Evolutionary conservation across 2,888 invertebrate species (phyloP).

Genomic region (Palloptera scutellata): DNA sequence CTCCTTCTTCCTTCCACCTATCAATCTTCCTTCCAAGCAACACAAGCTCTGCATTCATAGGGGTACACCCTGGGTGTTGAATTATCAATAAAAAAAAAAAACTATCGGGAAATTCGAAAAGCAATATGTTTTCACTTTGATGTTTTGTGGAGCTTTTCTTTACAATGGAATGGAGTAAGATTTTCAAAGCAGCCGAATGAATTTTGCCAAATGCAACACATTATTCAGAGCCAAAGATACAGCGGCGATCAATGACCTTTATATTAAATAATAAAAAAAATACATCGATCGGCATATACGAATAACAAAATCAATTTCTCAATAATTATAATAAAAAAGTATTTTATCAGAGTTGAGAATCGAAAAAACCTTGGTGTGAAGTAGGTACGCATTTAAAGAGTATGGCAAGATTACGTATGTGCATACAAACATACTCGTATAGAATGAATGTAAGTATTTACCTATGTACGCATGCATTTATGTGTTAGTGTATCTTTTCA

Average conservation of each 20-base stretch:
- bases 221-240: not conserved
- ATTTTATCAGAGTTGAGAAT: conserved; percentile 32
- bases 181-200: too few species aligned
- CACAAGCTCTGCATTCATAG: too few species aligned
- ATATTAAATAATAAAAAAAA: conserved; percentile 1
- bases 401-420: conserved; percentile 6
- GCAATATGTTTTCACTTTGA: too few species aligned
- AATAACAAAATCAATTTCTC: conserved; percentile 29
- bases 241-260: not conserved
- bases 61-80: too few species aligned
- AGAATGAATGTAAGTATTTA: not conserved
- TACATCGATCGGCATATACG: too few species aligned
- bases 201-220: too few species aligned
- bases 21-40: too few species aligned
- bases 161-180: too few species aligned
- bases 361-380: conserved; percentile 32
- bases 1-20: too few species aligned
- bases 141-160: too few species aligned
- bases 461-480: not conserved
- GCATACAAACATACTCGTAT: not conserved
- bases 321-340: conserved; percentile 3
- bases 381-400: conserved; percentile 28
- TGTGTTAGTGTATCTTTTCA: not conserved
- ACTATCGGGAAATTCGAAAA: not conserved
- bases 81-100: too few species aligned